These are phyloP conservation scores for Metopia argyrocephala DNA, from an alignment of 2,888 invertebrate genomes.

Conservation along the genomic window DNA sequence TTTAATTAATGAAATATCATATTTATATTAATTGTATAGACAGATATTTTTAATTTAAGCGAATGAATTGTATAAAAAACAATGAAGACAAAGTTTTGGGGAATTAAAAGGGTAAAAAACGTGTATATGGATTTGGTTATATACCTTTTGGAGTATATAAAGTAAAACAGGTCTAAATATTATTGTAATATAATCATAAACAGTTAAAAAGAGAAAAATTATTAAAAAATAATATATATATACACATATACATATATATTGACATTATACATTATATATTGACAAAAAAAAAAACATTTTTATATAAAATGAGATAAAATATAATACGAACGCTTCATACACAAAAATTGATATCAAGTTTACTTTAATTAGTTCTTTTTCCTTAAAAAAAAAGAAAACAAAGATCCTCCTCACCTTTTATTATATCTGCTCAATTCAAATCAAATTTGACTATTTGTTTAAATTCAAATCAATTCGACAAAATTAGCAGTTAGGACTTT, in stretches of 20 bases:
- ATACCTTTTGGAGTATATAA: conserved; percentile 47
- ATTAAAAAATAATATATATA: too few relatives aligned
- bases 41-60: neutral
- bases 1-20: conserved; percentile 22
- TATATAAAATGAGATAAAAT: conserved; percentile 45
- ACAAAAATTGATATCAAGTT: conserved; percentile 46
- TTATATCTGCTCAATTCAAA: conserved; percentile 62
- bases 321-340: conserved; percentile 52
- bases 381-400: conserved; percentile 52
- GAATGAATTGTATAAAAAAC: conserved; percentile 29
- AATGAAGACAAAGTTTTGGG: conserved; percentile 40
- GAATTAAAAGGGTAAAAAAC: conserved; percentile 35
- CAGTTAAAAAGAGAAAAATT: too few relatives aligned
- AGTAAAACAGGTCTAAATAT: neutral
- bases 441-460: conserved; percentile 68
- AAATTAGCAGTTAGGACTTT: conserved; percentile 66
- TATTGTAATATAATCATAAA: conserved; percentile 6
- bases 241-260: too few relatives aligned
- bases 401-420: conserved; percentile 64
- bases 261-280: conserved; percentile 19
- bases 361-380: too few relatives aligned
- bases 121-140: conserved; percentile 45
- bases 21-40: conserved; percentile 32
- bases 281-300: conserved; percentile 40
- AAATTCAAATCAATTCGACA: conserved; percentile 76